A percentile compares a stretch with the other conserved stretches of the same genome.
phyloP scores from a whole-genome alignment of 2,888 invertebrate species.

The Pasiphila rectangulata region DNA sequence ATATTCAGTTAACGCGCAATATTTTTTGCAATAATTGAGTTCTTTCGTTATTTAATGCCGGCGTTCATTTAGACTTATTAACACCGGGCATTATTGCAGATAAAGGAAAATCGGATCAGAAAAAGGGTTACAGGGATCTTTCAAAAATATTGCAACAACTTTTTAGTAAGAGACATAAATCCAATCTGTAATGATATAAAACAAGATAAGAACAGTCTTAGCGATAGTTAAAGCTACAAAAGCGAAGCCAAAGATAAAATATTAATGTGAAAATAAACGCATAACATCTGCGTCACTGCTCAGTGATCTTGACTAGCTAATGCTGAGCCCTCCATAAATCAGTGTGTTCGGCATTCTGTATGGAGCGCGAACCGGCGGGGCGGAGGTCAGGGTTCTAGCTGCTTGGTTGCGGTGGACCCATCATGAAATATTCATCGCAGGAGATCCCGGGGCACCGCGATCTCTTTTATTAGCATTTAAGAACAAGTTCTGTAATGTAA shows the following conservation, averaged over 20 bases:
- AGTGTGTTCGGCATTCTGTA: conserved; percentile 17
- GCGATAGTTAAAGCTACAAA: conserved; percentile 46
- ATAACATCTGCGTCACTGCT: conserved; percentile 59
- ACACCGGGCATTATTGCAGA: not conserved
- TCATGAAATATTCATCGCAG: conserved; percentile 68
- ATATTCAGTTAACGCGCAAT: not conserved
- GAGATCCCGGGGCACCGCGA: conserved; percentile 48
- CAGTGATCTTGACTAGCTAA: conserved; percentile 41
- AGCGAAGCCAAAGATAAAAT: conserved; percentile 56
- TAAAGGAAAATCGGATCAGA: not conserved
- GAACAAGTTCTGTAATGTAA: conserved; percentile 64
- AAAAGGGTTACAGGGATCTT: too few species aligned
- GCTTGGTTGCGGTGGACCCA: conserved; percentile 49
- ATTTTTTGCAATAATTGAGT: not conserved
- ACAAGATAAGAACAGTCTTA: conserved; percentile 38
- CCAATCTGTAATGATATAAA: conserved; percentile 11
- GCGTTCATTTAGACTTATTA: not conserved
- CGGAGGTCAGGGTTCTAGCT: conserved; percentile 37
- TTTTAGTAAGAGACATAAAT: too few species aligned
- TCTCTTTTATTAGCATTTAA: conserved; percentile 70
- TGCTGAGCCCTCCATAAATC: conserved; percentile 37
- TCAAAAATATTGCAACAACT: too few species aligned
- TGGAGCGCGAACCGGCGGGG: conserved; percentile 25
- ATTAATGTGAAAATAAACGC: conserved; percentile 67
- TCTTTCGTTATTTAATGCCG: not conserved